Evolutionary conservation across 1,140 invertebrate genomes (phyloP).

Genomic region (Yoshiicerus persimilis): DNA sequence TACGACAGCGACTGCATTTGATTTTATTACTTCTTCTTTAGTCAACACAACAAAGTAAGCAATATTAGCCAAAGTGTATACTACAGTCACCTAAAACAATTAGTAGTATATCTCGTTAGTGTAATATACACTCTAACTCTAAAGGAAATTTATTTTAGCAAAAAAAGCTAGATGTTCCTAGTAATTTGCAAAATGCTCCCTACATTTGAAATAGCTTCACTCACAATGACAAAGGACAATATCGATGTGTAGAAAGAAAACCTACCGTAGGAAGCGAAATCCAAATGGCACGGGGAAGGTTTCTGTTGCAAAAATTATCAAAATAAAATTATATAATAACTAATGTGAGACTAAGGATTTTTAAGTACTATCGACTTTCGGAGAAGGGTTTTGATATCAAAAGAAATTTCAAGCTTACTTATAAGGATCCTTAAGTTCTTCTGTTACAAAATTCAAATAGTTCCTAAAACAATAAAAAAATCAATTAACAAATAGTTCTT

Average conservation of each 20-base stretch:
- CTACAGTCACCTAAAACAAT: slow-evolving; percentile 68
- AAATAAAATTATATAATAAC: neutral
- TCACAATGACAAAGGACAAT: no score
- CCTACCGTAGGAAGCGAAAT: slow-evolving; percentile 76
- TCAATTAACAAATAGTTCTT: no score
- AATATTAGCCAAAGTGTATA: slow-evolving; percentile 91
- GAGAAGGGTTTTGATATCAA: neutral
- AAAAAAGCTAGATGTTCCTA: no score
- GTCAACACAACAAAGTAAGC: slow-evolving; percentile 90
- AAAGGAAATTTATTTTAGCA: no score
- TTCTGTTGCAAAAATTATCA: slow-evolving; percentile 59
- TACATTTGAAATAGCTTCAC: no score
- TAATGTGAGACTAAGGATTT: no score
- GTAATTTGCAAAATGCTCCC: no score
- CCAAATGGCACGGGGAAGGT: slow-evolving; percentile 90
- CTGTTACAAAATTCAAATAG: slow-evolving; percentile 96
- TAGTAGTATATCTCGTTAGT: neutral
- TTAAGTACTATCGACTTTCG: neutral
- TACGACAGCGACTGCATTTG: slow-evolving; percentile 92
- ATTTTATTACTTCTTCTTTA: slow-evolving; percentile 75
- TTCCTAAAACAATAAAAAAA: slow-evolving; percentile 63
- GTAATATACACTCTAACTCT: neutral
- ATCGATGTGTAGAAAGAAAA: neutral
- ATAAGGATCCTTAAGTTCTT: slow-evolving; percentile 91
- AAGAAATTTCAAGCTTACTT: slow-evolving; percentile 59